These are phyloP conservation scores for Dasyornis broadbenti DNA, from an alignment of 2,113 vertebrate genomes.

Conservation along the genomic window DNA sequence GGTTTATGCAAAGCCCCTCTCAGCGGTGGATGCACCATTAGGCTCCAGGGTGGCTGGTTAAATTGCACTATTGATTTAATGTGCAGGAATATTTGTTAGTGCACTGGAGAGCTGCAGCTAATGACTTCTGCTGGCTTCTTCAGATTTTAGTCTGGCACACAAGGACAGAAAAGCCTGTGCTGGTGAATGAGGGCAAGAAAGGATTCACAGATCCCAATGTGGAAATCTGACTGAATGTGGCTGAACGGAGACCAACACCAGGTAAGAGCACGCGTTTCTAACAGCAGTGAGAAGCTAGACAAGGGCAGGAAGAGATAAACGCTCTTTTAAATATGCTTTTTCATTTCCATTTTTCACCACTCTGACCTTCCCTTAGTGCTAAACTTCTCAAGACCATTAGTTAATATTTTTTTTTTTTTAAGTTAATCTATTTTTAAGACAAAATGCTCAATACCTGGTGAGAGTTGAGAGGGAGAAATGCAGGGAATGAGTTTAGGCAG, in stretches of 20 bases:
- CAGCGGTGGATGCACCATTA: neutral
- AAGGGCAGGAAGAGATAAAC: neutral
- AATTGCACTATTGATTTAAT: conserved; percentile 40
- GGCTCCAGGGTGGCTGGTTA: conserved; percentile 16
- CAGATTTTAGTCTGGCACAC: conserved; percentile 99
- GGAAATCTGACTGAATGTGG: conserved; percentile 85
- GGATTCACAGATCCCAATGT: conserved; percentile 96
- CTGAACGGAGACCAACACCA: neutral
- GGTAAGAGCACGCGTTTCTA: neutral
- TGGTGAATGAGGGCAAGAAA: conserved; percentile 97
- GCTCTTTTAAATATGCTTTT: neutral
- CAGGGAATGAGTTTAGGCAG: neutral
- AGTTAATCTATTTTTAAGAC: neutral
- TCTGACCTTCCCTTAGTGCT: neutral
- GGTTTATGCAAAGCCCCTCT: conserved; percentile 28
- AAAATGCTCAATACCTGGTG: neutral
- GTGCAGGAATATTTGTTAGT: conserved; percentile 16
- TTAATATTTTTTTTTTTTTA: neutral
- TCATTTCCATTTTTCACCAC: neutral
- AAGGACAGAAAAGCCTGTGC: conserved; percentile 94
- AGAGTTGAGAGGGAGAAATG: neutral
- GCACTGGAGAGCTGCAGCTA: conserved; percentile 6
- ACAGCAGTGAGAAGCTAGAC: neutral
- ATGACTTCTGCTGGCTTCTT: conserved; percentile 31
- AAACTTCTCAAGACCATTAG: neutral